These are phyloP conservation scores for Hycleus cichorii DNA, from an alignment of 1,140 invertebrate genomes.

Conservation along the genomic window DNA sequence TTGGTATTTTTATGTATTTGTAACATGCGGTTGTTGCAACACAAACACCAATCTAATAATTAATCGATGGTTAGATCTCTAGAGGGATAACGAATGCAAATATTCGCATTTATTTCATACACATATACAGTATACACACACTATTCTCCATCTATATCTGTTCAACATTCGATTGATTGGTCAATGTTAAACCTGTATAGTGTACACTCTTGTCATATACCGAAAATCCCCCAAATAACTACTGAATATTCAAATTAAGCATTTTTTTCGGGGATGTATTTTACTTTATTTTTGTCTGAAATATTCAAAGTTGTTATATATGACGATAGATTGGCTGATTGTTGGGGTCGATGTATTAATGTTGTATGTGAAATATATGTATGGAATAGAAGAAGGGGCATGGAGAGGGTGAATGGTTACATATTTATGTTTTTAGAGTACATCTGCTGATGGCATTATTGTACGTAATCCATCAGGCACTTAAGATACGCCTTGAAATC, in stretches of 20 bases:
- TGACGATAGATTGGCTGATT: no score
- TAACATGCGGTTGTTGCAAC: slow-evolving; percentile 15
- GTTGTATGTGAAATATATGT: no score
- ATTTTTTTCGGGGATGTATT: no score
- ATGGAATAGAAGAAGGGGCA: no score
- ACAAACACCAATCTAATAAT: slow-evolving; percentile 16
- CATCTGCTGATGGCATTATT: slow-evolving; percentile 11
- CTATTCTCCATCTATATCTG: slow-evolving; percentile 3
- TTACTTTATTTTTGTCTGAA: no score
- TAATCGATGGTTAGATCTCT: slow-evolving; percentile 16
- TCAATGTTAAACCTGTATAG: neutral
- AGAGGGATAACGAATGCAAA: slow-evolving; percentile 12
- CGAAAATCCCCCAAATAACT: no score
- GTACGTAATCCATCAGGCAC: slow-evolving; percentile 14
- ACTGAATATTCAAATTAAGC: no score
- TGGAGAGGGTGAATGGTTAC: neutral
- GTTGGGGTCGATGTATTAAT: no score
- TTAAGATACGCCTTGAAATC: slow-evolving; percentile 13
- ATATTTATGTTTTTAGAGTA: slow-evolving; percentile 13
- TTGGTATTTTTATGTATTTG: slow-evolving; percentile 15
- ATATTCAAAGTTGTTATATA: no score
- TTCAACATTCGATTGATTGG: slow-evolving; percentile 13
- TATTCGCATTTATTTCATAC: slow-evolving; percentile 18
- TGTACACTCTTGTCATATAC: no score
- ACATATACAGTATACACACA: neutral